Base-by-base conservation (phyloP, 1,140 invertebrate genomes). In the Lucilia sericata region DNA sequence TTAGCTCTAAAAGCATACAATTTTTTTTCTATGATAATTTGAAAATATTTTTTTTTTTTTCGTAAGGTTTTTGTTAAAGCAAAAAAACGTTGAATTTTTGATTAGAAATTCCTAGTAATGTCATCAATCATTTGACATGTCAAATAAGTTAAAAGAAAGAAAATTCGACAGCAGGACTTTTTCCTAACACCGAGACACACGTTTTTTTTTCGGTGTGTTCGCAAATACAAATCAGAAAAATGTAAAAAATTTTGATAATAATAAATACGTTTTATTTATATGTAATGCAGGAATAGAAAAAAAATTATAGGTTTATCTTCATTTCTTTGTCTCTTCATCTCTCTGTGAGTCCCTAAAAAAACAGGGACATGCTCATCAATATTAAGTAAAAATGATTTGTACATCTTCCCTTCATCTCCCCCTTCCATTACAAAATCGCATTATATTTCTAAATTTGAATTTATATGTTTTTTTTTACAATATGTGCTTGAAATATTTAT, bases 401-500 rank as follows among this genome's bases (percentile, higher is more conserved):
- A 70, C 25, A 17, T 2, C 17, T 17, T 0, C 9, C 13, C 5
- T 14, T 0, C 51, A 13, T 55, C 12, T 1, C 9, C 51, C 17
- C 13, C 12, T 30, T 30, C 25, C 25, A 30, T 30, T 30, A 30
- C 25, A 55, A 55, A 55, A 7, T 60, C 7, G 55, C n/a, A 60
- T 60, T 60, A 17, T n/a, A 5, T 60, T n/a, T 7, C 55, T 14
- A 60, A n/a, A n/a, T 60, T 60, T 60, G 55, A 42, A 42, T 60
- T 60, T 60, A n/a, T 17, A 60, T 14, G 14, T 42, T 17, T 60
- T 60, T 17, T 14, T 7, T 14, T 7, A 17, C 55, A 60, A n/a
- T n/a, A 60, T 70, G 65, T 70, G 65, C 65, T 12, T 70, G 65
- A 70, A 70, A 70, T 70, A 70, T 70, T 70, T 21, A 70, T 70